Conservation (phyloP, 1,140 invertebrate genomes). For the Plodia interpunctella region DNA sequence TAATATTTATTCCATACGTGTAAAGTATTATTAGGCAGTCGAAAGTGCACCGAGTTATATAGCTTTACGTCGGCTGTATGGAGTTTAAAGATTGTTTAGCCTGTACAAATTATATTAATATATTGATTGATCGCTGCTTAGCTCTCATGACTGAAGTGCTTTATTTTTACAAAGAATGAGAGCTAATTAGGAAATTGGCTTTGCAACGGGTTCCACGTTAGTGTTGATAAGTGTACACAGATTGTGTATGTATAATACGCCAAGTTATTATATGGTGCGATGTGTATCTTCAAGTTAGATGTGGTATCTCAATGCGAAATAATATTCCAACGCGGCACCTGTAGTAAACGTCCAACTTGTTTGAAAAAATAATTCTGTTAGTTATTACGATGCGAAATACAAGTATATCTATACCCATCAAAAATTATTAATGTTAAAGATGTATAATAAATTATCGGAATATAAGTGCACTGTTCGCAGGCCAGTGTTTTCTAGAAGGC, state of each 20-base stretch:
- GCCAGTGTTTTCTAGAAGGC: neutral
- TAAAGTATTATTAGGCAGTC: slow-evolving; percentile 25
- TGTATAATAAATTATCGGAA: slow-evolving; percentile 14
- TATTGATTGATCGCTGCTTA: slow-evolving; percentile 34
- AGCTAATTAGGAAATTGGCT: slow-evolving; percentile 20
- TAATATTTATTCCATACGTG: slow-evolving; percentile 15
- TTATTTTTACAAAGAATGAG: slow-evolving; percentile 39
- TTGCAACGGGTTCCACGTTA: slow-evolving; percentile 10
- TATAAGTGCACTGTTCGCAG: slow-evolving; percentile 7
- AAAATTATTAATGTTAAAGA: slow-evolving; percentile 16
- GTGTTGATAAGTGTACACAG: too few species aligned
- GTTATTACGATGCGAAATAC: neutral
- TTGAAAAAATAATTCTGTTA: neutral
- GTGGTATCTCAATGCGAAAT: too few species aligned
- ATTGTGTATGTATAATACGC: neutral
- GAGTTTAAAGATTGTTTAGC: slow-evolving; percentile 34
- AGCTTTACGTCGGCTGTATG: slow-evolving; percentile 19
- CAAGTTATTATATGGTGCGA: neutral
- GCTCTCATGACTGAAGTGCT: slow-evolving; percentile 38
- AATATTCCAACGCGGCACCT: neutral
- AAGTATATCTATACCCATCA: slow-evolving; percentile 15
- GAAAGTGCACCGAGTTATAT: slow-evolving; percentile 30
- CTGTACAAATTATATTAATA: slow-evolving; percentile 50
- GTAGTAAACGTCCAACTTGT: neutral
- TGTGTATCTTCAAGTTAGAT: too few species aligned